phyloP scores from a whole-genome alignment of 1,140 invertebrate genomes.

The Manduca sexta region DNA sequence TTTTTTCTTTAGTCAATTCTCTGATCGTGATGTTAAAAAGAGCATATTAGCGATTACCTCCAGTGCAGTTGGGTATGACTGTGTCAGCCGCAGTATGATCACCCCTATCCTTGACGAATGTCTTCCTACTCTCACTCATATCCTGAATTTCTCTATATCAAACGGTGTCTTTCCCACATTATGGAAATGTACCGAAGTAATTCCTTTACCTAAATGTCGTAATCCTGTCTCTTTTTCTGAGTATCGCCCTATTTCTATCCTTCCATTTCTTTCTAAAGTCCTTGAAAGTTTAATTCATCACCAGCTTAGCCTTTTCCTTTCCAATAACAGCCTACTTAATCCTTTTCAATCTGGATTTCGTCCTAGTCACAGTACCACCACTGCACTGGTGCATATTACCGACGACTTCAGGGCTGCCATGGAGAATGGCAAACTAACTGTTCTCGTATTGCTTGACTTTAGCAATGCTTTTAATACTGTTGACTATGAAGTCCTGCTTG shows the following conservation, averaged over 20 bases:
- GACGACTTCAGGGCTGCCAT: too few species aligned
- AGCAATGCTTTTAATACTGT: too few species aligned
- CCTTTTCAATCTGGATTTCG: background rate
- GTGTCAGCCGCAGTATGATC: slow-evolving; percentile 16
- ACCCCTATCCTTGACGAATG: slow-evolving; percentile 10
- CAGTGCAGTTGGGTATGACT: slow-evolving; percentile 14
- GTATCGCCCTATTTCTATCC: background rate
- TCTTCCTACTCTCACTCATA: slow-evolving; percentile 6
- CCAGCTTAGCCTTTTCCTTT: too few species aligned
- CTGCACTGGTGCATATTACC: too few species aligned
- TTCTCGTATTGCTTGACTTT: background rate
- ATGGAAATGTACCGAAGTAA: slow-evolving; percentile 16
- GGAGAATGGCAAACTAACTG: background rate
- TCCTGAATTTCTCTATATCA: slow-evolving; percentile 11
- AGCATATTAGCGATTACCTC: slow-evolving; percentile 7
- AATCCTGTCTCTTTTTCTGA: slow-evolving; percentile 11
- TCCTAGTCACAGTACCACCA: background rate
- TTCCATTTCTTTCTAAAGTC: background rate
- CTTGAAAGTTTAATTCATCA: background rate
- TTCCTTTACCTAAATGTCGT: slow-evolving; percentile 8
- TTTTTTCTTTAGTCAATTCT: slow-evolving; percentile 6
- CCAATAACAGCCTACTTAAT: background rate
- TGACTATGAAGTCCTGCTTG: background rate
- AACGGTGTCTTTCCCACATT: slow-evolving; percentile 6
- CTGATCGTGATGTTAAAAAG: slow-evolving; percentile 15